Base-by-base conservation (phyloP, 2,888 invertebrate genomes). In the Megaustenia siamemsis region DNA sequence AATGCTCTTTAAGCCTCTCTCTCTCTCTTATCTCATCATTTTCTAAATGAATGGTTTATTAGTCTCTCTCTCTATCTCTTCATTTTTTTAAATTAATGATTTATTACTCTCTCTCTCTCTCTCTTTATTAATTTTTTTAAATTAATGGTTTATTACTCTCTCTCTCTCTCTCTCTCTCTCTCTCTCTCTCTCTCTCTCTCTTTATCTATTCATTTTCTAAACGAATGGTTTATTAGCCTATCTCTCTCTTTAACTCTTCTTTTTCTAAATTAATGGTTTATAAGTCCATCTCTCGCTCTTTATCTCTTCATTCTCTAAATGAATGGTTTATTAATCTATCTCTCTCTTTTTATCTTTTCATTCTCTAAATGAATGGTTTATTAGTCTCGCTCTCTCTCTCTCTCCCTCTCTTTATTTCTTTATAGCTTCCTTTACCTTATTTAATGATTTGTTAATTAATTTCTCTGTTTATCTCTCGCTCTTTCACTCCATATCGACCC, bases 141-240 rank as follows among this genome's bases (percentile, higher is more conserved):
- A 12, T 68, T 15, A 32, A 3, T 4, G 35, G 12, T 38, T 1
- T 12, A 56, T 53, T 2, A 24, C 38, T 10, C 40, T 43, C 35
- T 28, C 24, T 35, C 40, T 35, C 35, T 35, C 53, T 28, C 49
- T 40, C 78, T 78, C 49, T 80, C 53, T n/a, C 56, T 60, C 49
- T 28, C 35, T 35, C 60, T 35, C 49, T 45, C 53, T 28, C 66
- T 40, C 78, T 78, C 49, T 80, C 45, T 28, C n/a, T 28, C 53
- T 24, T 35, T 43, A 18, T 21, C 12, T 56, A 12, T 21, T 53
- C 18, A 5, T 18, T n/a, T 15, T 35, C 28, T 56, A 4, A 28
- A 40, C 32, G 24, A 24, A 8, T 43, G 2, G n/a, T 21, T 28
- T 45, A 15, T 5, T 45, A 24, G 21, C 43, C 6, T n/a, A 15